Evolutionary conservation across 64 coral and sea anemone genomes (phyloP).

Genomic region (Montipora efflorescens): DNA sequence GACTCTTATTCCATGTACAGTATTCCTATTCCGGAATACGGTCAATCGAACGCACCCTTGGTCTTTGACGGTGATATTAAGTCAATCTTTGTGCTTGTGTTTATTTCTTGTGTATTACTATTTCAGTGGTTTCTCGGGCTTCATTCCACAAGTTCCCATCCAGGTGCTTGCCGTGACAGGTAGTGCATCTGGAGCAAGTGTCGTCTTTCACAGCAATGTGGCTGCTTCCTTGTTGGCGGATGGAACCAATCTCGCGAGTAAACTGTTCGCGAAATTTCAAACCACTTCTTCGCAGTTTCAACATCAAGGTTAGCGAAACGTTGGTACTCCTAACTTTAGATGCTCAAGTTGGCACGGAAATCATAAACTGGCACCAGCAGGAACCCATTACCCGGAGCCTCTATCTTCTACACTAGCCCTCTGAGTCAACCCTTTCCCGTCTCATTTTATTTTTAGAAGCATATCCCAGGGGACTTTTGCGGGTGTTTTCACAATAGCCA

Average conservation of each 20-base stretch:
- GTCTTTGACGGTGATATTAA: no score
- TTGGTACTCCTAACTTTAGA: neutral
- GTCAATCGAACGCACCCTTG: no score
- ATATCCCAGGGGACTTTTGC: no score
- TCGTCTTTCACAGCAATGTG: conserved; percentile 96
- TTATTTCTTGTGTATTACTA: neutral
- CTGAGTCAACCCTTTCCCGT: no score
- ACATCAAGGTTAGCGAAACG: conserved; percentile 76
- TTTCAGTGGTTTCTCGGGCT: conserved; percentile 93
- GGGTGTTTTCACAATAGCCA: no score
- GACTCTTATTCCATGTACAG: no score
- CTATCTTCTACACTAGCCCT: no score
- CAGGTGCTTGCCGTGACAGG: conserved; percentile 97
- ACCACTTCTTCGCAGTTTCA: conserved; percentile 94
- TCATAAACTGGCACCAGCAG: no score
- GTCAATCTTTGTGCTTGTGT: neutral
- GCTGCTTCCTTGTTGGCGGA: conserved; percentile 93
- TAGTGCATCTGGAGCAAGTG: conserved; percentile 93
- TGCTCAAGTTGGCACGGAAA: neutral
- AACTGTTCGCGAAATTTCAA: conserved; percentile 97
- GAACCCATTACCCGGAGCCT: no score
- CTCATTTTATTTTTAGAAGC: no score
- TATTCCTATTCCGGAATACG: no score
- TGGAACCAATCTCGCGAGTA: conserved; percentile 95
- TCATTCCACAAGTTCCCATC: conserved; percentile 93